phyloP scores from a whole-genome alignment of 2,888 invertebrate genomes.

The Desoria tigrina region DNA sequence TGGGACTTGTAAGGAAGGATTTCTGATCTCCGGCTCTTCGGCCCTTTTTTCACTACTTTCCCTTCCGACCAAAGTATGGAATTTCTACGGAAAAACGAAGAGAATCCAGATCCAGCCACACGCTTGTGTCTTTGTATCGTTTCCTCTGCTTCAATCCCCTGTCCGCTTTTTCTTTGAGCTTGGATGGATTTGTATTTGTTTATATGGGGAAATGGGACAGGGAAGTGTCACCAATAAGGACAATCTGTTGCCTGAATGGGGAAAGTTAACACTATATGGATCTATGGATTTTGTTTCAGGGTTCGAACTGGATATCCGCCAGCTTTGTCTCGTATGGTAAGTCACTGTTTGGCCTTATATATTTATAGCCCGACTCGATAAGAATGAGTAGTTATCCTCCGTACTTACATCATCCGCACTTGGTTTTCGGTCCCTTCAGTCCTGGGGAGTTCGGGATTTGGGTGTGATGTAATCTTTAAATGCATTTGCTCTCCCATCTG shows the following conservation, averaged over 20 bases:
- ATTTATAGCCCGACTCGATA: no score
- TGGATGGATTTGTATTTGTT: background rate
- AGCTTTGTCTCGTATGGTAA: constrained; percentile 53
- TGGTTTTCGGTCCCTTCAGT: no score
- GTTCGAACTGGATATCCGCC: constrained; percentile 53
- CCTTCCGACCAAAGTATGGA: background rate
- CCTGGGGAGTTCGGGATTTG: no score
- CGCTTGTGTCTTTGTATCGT: no score
- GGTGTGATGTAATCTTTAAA: no score
- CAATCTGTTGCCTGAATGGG: constrained; percentile 19
- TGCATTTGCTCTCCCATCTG: no score
- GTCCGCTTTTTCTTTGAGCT: background rate
- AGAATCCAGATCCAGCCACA: no score
- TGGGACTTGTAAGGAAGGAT: constrained; percentile 13
- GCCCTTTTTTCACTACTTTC: background rate
- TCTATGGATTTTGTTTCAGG: constrained; percentile 41
- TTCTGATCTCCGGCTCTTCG: background rate
- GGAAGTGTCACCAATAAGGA: constrained; percentile 14
- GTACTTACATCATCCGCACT: no score
- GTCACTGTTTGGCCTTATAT: no score
- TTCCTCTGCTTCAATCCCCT: no score
- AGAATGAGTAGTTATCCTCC: no score
- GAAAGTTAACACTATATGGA: constrained; percentile 9
- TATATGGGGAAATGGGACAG: background rate
- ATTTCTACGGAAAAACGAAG: background rate